Evolutionary conservation across 2,113 vertebrate genomes (phyloP).

Genomic region (Carettochelys insculpta): DNA sequence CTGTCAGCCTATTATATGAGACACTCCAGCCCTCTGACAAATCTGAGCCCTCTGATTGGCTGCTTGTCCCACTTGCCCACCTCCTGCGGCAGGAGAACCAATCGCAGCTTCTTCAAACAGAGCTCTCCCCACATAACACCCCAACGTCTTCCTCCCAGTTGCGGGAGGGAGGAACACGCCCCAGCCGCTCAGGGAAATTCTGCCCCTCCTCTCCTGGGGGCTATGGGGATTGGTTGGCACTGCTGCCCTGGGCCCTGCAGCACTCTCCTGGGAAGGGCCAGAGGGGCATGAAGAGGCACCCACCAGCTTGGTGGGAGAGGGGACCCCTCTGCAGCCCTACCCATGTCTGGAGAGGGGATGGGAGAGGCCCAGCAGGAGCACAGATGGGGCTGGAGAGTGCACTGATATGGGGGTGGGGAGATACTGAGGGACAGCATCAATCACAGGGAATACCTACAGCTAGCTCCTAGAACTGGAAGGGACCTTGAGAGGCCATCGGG

Average conservation of each 20-base stretch:
- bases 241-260: not conserved
- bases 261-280: not conserved
- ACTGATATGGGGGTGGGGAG: not conserved
- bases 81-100: not conserved
- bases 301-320: not conserved
- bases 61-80: not conserved
- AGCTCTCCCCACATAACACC: not conserved
- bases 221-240: not conserved
- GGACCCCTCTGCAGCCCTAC: not conserved
- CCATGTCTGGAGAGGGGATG: not conserved
- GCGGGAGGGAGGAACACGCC: fast-evolving
- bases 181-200: not conserved
- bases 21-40: not conserved
- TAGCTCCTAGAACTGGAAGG: no score
- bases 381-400: not conserved
- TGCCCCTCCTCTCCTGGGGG: not conserved
- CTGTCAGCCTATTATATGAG: not conserved
- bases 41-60: not conserved
- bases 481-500: no score
- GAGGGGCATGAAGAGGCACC: not conserved
- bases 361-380: not conserved
- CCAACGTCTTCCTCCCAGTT: not conserved
- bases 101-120: not conserved
- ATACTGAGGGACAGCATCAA: not conserved
- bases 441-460: no score